Percentiles rank a stretch among this genome's conserved stretches.
These are phyloP conservation scores for Lumbricus terrestris DNA, from an alignment of 2,888 invertebrate species.

Conservation along the genomic window DNA sequence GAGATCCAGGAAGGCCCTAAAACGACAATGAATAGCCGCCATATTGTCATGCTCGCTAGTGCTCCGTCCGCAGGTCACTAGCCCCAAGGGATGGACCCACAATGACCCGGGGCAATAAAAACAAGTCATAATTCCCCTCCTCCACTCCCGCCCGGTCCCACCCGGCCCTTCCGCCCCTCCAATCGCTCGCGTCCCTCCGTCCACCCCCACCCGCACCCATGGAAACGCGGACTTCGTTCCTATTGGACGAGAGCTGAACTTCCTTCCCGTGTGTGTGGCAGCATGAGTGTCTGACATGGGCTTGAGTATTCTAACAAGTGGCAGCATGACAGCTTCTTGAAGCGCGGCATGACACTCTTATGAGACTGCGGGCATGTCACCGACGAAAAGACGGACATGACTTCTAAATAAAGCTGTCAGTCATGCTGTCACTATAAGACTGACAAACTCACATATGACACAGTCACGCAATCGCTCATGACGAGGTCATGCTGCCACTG, in stretches of 20 bases:
- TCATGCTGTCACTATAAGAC: no score
- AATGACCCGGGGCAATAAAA: background rate
- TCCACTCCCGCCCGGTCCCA: background rate
- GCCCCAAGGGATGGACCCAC: background rate
- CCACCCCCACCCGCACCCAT: background rate
- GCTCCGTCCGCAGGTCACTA: background rate
- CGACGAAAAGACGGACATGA: background rate
- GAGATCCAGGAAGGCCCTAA: background rate
- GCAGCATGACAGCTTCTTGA: background rate
- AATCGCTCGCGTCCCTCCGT: background rate
- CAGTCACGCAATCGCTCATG: no score
- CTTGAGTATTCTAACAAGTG: background rate
- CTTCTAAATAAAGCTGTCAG: no score
- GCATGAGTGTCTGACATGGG: background rate
- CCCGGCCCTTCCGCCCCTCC: no score
- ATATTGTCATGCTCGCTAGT: background rate
- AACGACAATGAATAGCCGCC: slow-evolving; percentile 3
- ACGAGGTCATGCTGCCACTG: no score
- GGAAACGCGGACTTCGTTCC: background rate
- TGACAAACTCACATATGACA: no score
- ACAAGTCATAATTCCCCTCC: background rate
- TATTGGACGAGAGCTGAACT: background rate
- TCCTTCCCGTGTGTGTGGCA: background rate
- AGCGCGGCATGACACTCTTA: background rate
- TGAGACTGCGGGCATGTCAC: no score